Conservation (phyloP, 2,888 invertebrate species). For the Gortyna flavago region DNA sequence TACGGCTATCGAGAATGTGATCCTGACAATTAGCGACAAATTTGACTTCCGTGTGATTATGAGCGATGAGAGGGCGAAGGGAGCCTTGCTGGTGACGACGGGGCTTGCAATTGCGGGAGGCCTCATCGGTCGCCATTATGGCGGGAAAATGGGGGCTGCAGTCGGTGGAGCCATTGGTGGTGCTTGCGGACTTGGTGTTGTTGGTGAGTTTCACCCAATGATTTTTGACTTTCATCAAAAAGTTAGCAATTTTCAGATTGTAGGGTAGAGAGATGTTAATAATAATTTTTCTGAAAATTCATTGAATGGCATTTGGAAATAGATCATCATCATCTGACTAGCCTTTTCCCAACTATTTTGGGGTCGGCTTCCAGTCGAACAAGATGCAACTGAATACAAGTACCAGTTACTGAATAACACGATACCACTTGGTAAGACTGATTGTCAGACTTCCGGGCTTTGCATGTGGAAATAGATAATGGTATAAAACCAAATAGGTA, state of each 20-base stretch:
- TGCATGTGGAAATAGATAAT: not conserved
- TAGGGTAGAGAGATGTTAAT: not conserved
- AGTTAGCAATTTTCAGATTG: not conserved
- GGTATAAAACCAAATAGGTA: not conserved
- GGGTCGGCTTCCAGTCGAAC: too few relatives aligned
- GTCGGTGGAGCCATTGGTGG: slow-evolving; percentile 85
- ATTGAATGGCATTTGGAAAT: not conserved
- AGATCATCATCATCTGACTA: too few relatives aligned
- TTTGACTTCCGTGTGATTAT: slow-evolving; percentile 83
- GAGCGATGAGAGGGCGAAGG: slow-evolving; percentile 72
- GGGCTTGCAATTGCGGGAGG: slow-evolving; percentile 83
- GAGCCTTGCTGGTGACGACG: slow-evolving; percentile 79
- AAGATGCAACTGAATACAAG: too few relatives aligned
- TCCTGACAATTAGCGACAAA: slow-evolving; percentile 79
- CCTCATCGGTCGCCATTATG: slow-evolving; percentile 83
- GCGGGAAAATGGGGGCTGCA: slow-evolving; percentile 83
- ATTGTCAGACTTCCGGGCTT: too few relatives aligned
- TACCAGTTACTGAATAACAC: too few relatives aligned
- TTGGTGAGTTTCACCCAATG: slow-evolving; percentile 73
- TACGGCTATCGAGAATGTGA: slow-evolving; percentile 78
- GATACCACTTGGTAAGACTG: too few relatives aligned
- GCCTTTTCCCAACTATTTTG: too few relatives aligned
- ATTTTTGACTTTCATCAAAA: not conserved
- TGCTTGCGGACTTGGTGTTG: slow-evolving; percentile 82
- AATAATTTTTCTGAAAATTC: not conserved